phyloP scores from a whole-genome alignment of 2,113 vertebrate species.

The Ictalurus punctatus region DNA sequence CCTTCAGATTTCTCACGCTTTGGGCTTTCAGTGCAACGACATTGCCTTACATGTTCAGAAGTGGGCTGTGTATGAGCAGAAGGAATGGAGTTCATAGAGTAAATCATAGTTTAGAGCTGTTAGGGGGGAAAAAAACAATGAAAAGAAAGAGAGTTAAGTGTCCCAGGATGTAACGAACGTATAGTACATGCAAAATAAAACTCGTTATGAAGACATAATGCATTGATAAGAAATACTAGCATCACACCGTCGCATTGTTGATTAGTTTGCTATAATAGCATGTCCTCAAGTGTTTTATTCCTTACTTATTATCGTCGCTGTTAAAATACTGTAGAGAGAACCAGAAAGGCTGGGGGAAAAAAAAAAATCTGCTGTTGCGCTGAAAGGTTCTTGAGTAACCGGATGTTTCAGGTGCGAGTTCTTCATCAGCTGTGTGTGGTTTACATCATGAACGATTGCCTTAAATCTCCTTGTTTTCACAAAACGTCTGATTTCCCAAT shows the following conservation, averaged over 20 bases:
- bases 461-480: no score
- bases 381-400: background rate
- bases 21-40: background rate
- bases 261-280: background rate
- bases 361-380: background rate
- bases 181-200: background rate
- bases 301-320: no score
- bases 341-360: background rate
- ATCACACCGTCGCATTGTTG: background rate
- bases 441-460: background rate
- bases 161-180: background rate
- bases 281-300: background rate
- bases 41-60: background rate
- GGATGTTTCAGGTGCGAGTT: background rate
- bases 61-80: background rate
- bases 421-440: background rate
- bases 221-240: no score
- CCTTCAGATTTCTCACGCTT: background rate
- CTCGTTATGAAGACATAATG: background rate
- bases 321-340: background rate
- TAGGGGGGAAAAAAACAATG: background rate
- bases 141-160: background rate
- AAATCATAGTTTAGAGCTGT: background rate
- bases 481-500: no score
- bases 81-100: background rate